Conservation (phyloP, 2,888 invertebrate species). For the Drosophila pseudotakahashii region DNA sequence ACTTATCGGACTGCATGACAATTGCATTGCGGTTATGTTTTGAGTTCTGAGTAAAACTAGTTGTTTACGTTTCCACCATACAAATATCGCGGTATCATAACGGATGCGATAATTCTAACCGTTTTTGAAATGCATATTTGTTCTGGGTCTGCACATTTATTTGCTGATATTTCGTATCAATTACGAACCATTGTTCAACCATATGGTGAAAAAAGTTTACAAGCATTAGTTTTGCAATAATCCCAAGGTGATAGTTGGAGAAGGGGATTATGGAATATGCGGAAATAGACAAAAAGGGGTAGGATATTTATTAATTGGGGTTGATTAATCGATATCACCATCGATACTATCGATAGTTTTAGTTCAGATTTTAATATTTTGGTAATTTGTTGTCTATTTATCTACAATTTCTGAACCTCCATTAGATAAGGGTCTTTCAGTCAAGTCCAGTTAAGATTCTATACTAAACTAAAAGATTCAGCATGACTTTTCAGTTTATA, state of each 20-base stretch:
- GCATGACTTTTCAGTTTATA: not conserved
- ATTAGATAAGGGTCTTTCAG: no score
- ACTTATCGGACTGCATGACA: slow-evolving; percentile 32
- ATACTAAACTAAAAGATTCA: not conserved
- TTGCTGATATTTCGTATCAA: slow-evolving; percentile 28
- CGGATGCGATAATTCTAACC: slow-evolving; percentile 35
- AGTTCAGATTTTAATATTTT: no score
- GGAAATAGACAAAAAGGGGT: no score
- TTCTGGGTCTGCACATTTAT: not conserved
- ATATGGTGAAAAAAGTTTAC: slow-evolving; percentile 1
- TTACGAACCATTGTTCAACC: slow-evolving; percentile 2
- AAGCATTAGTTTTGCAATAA: slow-evolving; percentile 1
- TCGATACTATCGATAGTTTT: no score
- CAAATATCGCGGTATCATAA: slow-evolving; percentile 19
- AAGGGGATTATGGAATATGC: no score
- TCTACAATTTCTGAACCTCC: no score
- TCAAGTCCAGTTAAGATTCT: not conserved
- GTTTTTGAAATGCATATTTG: slow-evolving; percentile 1
- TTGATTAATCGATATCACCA: no score
- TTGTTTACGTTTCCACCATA: slow-evolving; percentile 29
- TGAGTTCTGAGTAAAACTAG: slow-evolving; percentile 26
- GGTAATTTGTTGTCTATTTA: no score
- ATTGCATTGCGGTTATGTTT: slow-evolving; percentile 32
- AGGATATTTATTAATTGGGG: no score
- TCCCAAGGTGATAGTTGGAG: not conserved